Base-by-base conservation (phyloP, 2,888 invertebrate species). In the Camptogramma bilineatum region DNA sequence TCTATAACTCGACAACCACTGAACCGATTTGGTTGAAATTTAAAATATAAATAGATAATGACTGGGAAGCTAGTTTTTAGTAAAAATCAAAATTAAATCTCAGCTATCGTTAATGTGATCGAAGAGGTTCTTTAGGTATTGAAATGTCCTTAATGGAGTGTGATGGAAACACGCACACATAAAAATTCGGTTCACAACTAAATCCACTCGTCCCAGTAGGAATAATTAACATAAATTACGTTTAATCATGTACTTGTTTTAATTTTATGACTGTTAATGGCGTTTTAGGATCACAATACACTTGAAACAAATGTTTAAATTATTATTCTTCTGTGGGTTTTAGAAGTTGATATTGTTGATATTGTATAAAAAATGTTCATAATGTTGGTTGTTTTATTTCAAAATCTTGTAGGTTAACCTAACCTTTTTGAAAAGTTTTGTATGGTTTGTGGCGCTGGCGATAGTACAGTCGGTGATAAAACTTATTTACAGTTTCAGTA, bases 191-290 rank as follows among this genome's bases (percentile, higher is more conserved):
- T 76, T 77, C 77, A 77, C 78, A 79, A 77, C 78, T 73, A 80
- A 79, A 81, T 77, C 76, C 79, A 81, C 80, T 78, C 79, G 78
- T 75, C 67, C 69, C 75, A 72, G 74, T 74, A 64, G 70, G 80
- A 75, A 79, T 80, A 82, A 83, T 83, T 82, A 81, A 57, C 81
- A 82, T 82, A 79, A 82, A 82, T 82, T 80, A 82, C 70, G 57
- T 71, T 77, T 83, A 79, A 82, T 81, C 75, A 74, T 79, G 76
- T 78, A 76, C 78, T 79, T 76, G 79, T 78, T 79, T 79, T 75
- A 82, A 82, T 81, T 81, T 82, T 75, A 83, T 78, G 78, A 74
- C 75, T 76, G 74, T 66, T 83, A 81, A 83, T 82, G 74, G 74
- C 74, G 73, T 75, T 73, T 73, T 71, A 66, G 59, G 61, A 70